Base-by-base conservation (phyloP, 2,797 vertebrate species). In the Sphenodon punctatus region DNA sequence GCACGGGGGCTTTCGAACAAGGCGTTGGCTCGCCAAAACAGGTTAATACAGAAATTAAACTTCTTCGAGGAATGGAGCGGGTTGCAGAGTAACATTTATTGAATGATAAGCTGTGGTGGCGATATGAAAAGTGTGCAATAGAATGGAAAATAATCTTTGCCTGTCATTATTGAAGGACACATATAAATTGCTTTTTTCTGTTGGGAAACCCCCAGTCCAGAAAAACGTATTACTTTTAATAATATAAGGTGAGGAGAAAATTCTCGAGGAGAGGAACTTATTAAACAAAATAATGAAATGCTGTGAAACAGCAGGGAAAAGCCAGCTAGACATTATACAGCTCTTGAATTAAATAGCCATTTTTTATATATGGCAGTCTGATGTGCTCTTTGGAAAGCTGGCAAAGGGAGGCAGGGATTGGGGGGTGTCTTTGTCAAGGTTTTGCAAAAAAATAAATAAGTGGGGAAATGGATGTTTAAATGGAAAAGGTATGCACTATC, bases 151-250 rank as follows among this genome's bases (percentile, higher is more conserved):
- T 95, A 95, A 96, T 95, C 94, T 96, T 94, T 95, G 92, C 90
- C 94, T 94, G 95, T 95, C 95, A 95, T 96, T 96, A 96, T 93
- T 95, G 95, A 95, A 96, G 94, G 95, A 95, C 94, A 95, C 94
- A 95, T 94, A 94, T 94, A 96, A 96, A 96, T 96, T 95, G 95
- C 93, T 96, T 96, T n/a, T 96, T 96, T 95, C 96, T 96, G 93
- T 95, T 95, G 93, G 94, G 95, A 95, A 96, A 94, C 95, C 92
- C 95, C 95, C 93, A 94, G 92, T 95, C 95, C 95, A 95, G 95
- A 96, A 95, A 96, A 96, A 95, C 94, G 94, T 96, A 96, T 95
- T 96, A 96, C 94, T 96, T 96, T 95, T 96, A 95, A 96, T 96
- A 96, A 96, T 95, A 89, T 93, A 91, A 95, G 94, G 95, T 95